Evolutionary conservation across 2,797 vertebrate species (phyloP), one percentile per base, ranked within the genome.

Genomic region (Cuniculus paca): DNA sequence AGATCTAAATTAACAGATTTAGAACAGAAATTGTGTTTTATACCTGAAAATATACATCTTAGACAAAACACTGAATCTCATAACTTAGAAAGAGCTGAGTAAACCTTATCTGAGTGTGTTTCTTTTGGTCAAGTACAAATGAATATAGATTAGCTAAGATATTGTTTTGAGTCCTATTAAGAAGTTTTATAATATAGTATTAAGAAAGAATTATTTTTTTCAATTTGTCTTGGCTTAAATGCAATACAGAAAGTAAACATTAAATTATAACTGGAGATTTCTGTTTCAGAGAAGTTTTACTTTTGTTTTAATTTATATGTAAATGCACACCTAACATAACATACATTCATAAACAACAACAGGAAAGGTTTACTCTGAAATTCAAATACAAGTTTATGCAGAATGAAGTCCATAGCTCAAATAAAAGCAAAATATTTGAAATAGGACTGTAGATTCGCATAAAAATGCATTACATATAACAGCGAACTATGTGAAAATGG

Each of bases 231-330:
- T 31, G 45, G 48, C 42, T 93, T 97, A 96, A 95, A 95, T 80
- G 90, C 16, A 95, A 91, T 86, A 74, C 39, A 95, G 50, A 24
- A 95, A 96, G 87, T 89, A 97, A 96, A 93, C 42, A 96, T 78
- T 95, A 94, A 97, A 89, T 97, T 95, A 92, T 50, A 88, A 54
- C 74, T 72, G 13, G 34, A 54, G 45, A 92, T 81, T 92, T 96
- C 75, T 91, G 54, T 95, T 90, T 82, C 48, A 50, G 54, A 94
- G 70, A 94, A 95, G 61, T 95, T 95, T 96, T 95, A 72, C 28
- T 95, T 95, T 96, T 90, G 4, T 88, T 95, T 94, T 80, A 89
- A 94, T 94, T 93, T 97, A 84, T 97, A 94, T 97, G 95, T 94
- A 97, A 97, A 96, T 96, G 58, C 52, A 74, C 0, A 84, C 20